Evolutionary conservation across 92 coral and sea anemone genomes (phyloP).

Genomic region (Paramuricea clavata): DNA sequence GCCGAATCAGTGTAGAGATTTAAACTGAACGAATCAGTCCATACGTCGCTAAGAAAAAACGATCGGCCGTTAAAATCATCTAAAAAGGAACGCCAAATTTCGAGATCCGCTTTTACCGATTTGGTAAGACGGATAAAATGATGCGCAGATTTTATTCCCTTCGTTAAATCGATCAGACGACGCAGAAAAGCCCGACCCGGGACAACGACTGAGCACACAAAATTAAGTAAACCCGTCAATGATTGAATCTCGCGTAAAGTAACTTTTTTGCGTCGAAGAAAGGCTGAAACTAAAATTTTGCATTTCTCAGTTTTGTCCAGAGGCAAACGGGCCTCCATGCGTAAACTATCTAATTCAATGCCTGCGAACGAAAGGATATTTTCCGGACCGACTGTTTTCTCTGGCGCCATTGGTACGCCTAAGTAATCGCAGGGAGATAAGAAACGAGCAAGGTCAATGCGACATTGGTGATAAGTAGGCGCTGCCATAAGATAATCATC

Average conservation of each 20-base stretch:
- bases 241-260: slow-evolving; percentile 50
- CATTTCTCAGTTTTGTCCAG: slow-evolving; percentile 63
- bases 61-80: slow-evolving; percentile 44
- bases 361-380: slow-evolving; percentile 63
- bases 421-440: slow-evolving; percentile 49
- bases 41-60: slow-evolving; percentile 58
- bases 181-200: slow-evolving; percentile 67
- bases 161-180: slow-evolving; percentile 53
- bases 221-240: too few relatives aligned
- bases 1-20: slow-evolving; percentile 57
- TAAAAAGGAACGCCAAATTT: slow-evolving; percentile 54
- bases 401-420: slow-evolving; percentile 72
- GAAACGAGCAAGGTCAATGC: slow-evolving; percentile 7
- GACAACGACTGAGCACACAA: slow-evolving; percentile 54
- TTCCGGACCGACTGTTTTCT: slow-evolving; percentile 60
- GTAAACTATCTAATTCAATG: slow-evolving; percentile 54
- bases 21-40: slow-evolving; percentile 35
- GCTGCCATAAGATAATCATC: slow-evolving; percentile 38
- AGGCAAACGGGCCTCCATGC: slow-evolving; percentile 70
- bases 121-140: slow-evolving; percentile 46
- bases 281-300: not conserved
- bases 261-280: slow-evolving; percentile 42
- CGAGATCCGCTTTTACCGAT: slow-evolving; percentile 46
- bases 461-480: slow-evolving; percentile 43
- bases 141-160: slow-evolving; percentile 38